These are phyloP conservation scores for Arion vulgaris DNA, from an alignment of 1,140 invertebrate species.

Conservation along the genomic window DNA sequence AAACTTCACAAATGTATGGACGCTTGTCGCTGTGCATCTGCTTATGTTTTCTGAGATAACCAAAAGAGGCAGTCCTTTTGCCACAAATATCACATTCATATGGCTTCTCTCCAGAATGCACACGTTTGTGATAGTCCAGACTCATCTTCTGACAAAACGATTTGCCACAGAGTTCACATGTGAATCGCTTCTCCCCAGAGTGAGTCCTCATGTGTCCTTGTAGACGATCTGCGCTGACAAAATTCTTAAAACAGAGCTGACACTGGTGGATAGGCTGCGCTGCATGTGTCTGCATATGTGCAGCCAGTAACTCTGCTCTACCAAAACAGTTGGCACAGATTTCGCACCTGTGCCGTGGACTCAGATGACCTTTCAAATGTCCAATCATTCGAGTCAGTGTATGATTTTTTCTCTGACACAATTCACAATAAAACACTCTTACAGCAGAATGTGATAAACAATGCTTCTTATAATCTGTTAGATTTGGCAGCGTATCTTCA, in stretches of 20 bases:
- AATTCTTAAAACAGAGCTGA: slow-evolving; percentile 88
- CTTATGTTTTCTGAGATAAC: slow-evolving; percentile 71
- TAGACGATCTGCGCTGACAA: slow-evolving; percentile 94
- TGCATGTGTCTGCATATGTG: slow-evolving; percentile 75
- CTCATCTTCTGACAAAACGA: slow-evolving; percentile 84
- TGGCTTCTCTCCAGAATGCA: slow-evolving; percentile 48
- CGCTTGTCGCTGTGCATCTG: slow-evolving; percentile 45
- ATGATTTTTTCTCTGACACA: slow-evolving; percentile 32
- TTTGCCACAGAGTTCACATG: slow-evolving; percentile 87
- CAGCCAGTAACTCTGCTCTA: slow-evolving; percentile 82
- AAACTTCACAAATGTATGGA: slow-evolving; percentile 34
- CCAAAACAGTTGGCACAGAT: slow-evolving; percentile 82
- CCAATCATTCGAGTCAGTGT: slow-evolving; percentile 19
- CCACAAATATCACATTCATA: slow-evolving; percentile 73
- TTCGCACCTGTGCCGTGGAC: slow-evolving; percentile 76
- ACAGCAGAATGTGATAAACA: slow-evolving; percentile 19
- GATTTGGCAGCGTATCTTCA: slow-evolving; percentile 2
- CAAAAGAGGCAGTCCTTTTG: slow-evolving; percentile 71
- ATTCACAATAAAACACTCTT: slow-evolving; percentile 25
- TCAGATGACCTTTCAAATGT: slow-evolving; percentile 28
- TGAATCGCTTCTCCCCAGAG: slow-evolving; percentile 96
- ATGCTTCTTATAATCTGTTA: slow-evolving; percentile 21
- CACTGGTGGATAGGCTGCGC: slow-evolving; percentile 75
- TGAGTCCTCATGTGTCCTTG: slow-evolving; percentile 91
- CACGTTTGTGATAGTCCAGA: slow-evolving; percentile 80